phyloP scores from a whole-genome alignment of 2,888 invertebrate genomes.

The Sericinus montela region DNA sequence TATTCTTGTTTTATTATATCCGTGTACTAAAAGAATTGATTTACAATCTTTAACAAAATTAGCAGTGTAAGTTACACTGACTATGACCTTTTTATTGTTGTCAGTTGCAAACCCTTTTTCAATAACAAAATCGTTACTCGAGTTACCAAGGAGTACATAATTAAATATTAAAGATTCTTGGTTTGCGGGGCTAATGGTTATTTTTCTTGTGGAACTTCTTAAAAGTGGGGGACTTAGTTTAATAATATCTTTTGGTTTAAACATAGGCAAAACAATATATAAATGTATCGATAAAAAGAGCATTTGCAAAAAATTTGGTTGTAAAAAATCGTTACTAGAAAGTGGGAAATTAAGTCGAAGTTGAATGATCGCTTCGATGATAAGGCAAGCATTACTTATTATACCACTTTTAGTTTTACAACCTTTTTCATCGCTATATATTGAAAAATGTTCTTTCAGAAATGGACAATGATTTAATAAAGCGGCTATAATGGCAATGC shows the following conservation, averaged over 20 bases:
- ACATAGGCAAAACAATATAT: constrained; percentile 76
- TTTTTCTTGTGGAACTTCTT: constrained; percentile 50
- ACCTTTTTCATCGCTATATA: constrained; percentile 63
- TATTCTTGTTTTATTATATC: constrained; percentile 67
- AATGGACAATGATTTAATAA: constrained; percentile 81
- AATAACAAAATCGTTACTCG: constrained; percentile 50
- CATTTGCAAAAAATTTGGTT: constrained; percentile 78
- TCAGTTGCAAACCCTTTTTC: constrained; percentile 54
- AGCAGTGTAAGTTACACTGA: constrained; percentile 58
- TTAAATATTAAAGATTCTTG: constrained; percentile 60
- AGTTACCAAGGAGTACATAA: constrained; percentile 51
- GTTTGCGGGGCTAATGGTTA: constrained; percentile 56
- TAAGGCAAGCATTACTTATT: constrained; percentile 78
- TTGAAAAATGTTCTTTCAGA: constrained; percentile 59
- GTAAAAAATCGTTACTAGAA: constrained; percentile 67
- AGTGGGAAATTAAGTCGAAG: constrained; percentile 78
- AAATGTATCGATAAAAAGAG: constrained; percentile 77
- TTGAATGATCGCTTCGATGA: constrained; percentile 74
- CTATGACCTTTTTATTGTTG: constrained; percentile 55
- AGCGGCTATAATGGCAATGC: constrained; percentile 74
- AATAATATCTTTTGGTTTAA: constrained; percentile 59
- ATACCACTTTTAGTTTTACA: constrained; percentile 48
- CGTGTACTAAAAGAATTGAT: constrained; percentile 58
- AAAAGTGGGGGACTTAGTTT: constrained; percentile 67
- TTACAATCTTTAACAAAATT: constrained; percentile 53